Evolutionary conservation across 1,140 invertebrate genomes (phyloP), one percentile per base, ranked within the genome.

Genomic region (Potamilus streckersoni): DNA sequence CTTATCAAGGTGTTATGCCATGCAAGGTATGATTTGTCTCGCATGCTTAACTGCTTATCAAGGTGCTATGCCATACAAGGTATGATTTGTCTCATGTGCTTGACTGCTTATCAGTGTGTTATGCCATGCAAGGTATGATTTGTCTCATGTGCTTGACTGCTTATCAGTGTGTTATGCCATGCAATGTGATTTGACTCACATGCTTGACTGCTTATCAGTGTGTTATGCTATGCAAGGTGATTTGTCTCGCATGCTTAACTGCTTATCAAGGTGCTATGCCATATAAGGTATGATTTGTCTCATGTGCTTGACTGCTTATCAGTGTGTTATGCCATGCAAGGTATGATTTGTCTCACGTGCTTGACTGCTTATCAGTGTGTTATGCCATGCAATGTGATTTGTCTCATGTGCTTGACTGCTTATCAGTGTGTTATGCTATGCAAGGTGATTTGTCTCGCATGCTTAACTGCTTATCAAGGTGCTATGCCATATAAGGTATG

Each of bases 1-100:
- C 31, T 84, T 93, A 20, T 92, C 90, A 61, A 90, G 90, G 80
- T 91, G 91, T 74, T 91, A 91, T 78, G 89, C 89, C 38, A 85
- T 86, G 56, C 79, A 83, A 76, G 91, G 92, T 92, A 84, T 71
- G 70, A 6, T 38, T 17, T 69, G 68, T 27, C n/a, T n/a, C 0
- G 58, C 3, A 4, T 19, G 17, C 15, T 56, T 12, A 57, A 66
- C 17, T 20, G 2, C 16, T 49, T 56, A 27, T 19, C 20, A 38
- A 63, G 13, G 6, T n/a, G 31, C 13, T 5, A 16, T 64, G 62
- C 14, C 5, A 14, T 13, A 12, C 15, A 16, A 62, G 56, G 31
- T 17, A 70, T 73, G 61, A 65, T 15, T 61, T 27, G 27, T 31
- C 3, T 60, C 55, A 60, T n/a, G 67, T 79, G 64, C 49, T 69